Percentiles rank a stretch among this genome's conserved stretches.
These are phyloP conservation scores for Leptobrachium ailaonicum DNA, from an alignment of 2,113 vertebrate species.

Conservation along the genomic window DNA sequence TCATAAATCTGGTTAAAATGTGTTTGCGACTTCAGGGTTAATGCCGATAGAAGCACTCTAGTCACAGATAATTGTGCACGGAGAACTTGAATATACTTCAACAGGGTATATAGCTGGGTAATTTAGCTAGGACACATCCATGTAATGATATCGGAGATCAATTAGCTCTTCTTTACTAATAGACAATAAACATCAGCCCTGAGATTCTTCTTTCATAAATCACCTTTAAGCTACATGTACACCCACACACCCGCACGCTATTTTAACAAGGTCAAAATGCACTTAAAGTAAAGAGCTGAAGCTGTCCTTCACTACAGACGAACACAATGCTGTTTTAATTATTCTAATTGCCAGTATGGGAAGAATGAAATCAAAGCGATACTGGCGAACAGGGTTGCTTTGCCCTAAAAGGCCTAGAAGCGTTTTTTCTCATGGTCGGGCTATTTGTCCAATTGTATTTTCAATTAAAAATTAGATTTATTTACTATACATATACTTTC, in stretches of 20 bases:
- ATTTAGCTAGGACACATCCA: constrained; percentile 38
- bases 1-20: constrained; percentile 2
- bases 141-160: constrained; percentile 43
- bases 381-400: too few relatives aligned
- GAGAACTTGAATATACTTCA: constrained; percentile 26
- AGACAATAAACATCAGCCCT: constrained; percentile 24
- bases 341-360: not conserved
- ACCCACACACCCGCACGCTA: constrained; percentile 22
- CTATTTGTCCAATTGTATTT: too few relatives aligned
- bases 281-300: constrained; percentile 20
- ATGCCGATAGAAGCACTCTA: constrained; percentile 19
- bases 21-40: constrained; percentile 13
- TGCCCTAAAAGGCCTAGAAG: too few relatives aligned
- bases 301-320: constrained; percentile 2
- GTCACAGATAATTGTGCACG: constrained; percentile 37
- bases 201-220: constrained; percentile 23
- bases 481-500: too few relatives aligned
- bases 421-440: too few relatives aligned
- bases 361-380: not conserved
- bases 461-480: too few relatives aligned
- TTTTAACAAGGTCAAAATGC: constrained; percentile 28
- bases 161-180: constrained; percentile 38
- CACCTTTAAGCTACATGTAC: constrained; percentile 14
- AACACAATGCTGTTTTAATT: not conserved
- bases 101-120: constrained; percentile 25